Evolutionary conservation across 1,140 invertebrate species (phyloP), one percentile per base, ranked within the genome.

Genomic region (Goniozus legneri): DNA sequence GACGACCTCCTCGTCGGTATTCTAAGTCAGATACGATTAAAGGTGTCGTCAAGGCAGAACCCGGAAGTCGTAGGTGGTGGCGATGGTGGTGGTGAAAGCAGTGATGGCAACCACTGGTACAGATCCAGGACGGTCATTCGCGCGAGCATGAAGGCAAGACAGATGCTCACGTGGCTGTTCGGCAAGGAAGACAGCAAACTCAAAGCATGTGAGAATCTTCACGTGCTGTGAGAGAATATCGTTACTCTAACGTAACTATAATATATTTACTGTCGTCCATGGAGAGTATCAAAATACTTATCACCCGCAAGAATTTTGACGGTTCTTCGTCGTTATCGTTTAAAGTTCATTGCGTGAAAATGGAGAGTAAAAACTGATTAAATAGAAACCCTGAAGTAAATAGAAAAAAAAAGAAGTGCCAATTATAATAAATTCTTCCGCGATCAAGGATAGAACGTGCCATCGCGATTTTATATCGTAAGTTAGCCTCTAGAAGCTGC

Each of bases 181-280:
- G 89, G 89, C 32, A 92, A 91, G 62, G 89, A 92, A 67, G 89
- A 92, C 72, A 84, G 88, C 32, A 92, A 92, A 73, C 91, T 91
- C 73, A 92, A 91, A 73, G 89, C 91, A 72, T 92, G 89, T 77
- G 90, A 92, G 77, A 92, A 92, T 60, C 78, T 92, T 30, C 84
- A 91, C 63, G 87, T 91, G 55, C 79, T 91, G 57, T 89, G 84
- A 83, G 22, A 19, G 10, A 31, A 21, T n/a, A n/a, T n/a, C 20
- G n/a, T 14, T n/a, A 14, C 12, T 24, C 6, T 39, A 13, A 14
- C 4, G n/a, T 32, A 12, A 32, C n/a, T 32, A 32, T 32, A 14
- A 13, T 32, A 7, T 6, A 19, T 39, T 20, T 20, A 39, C 22
- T 39, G 8, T 27, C 18, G 14, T 37, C n/a, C 10, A 22, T 19